Base-by-base conservation (phyloP, 2,113 vertebrate genomes). In the Siphamia tubifer region DNA sequence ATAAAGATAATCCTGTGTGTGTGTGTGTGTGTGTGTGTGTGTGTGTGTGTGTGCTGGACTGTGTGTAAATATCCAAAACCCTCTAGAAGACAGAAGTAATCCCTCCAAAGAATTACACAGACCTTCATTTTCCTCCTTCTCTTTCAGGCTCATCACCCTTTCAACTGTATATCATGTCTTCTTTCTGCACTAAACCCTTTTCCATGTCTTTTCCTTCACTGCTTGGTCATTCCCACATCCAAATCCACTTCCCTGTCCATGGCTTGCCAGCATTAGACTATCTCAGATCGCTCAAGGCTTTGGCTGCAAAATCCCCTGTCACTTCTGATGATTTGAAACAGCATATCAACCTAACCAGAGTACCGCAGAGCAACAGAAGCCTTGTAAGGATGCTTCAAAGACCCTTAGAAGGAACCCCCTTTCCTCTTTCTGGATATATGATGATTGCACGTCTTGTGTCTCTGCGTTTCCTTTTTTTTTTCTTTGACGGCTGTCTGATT, bases 1-100 rank as follows among this genome's bases (percentile, higher is more conserved):
- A 85, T 74, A 63, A 77, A 17, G 56, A 65, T 82, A 79, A 81
- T 77, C 70, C n/a, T n/a, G n/a, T 65, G 62, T 42, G 17, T 61
- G 49, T 70, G 52, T 75, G 56, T 60, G 48, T 40, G 42, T 11
- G 6, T 38, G 4, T 6, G 53, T 62, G 17, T 55, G 30, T 36
- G 42, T 36, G 24, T 56, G 23, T 39, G 39, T 38, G 47, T 54
- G 61, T 9, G 10, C 32, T 56, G 42, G 61, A 76, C 57, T 48
- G 32, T 78, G 49, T 49, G 61, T 66, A 72, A 58, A 77, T 68
- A 72, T 67, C 52, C 49, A 13, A 73, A 77, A 66, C 52, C 42
- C 48, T 40, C 32, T 12, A 3, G 56, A 71, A 69, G 77, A 78
- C 73, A 65, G 30, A 39, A 40, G 34, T 83, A 85, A 89, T 81